phyloP scores from a whole-genome alignment of 2,113 vertebrate genomes.

The Brachionichthys hirsutus region DNA sequence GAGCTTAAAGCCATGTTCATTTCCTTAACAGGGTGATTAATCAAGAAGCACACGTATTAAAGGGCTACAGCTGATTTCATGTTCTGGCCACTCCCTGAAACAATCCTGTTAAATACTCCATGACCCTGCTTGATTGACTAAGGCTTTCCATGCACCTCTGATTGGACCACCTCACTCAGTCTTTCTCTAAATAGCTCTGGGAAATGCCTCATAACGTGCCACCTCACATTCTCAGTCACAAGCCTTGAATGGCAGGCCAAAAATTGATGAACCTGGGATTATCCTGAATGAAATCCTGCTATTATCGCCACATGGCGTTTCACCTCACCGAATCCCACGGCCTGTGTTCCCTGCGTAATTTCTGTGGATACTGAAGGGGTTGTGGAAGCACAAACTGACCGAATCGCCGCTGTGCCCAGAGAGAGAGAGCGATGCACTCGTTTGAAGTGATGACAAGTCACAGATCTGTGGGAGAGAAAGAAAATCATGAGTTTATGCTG shows the following conservation, averaged over 20 bases:
- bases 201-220: constrained; percentile 34
- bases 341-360: constrained; percentile 42
- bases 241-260: background rate
- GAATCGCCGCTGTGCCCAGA: constrained; percentile 45
- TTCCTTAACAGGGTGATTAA: constrained; percentile 72
- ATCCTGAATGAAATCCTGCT: constrained; percentile 19
- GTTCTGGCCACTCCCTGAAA: constrained; percentile 37
- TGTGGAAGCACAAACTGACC: constrained; percentile 54
- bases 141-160: constrained; percentile 46
- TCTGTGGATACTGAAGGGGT: constrained; percentile 20
- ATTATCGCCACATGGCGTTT: constrained; percentile 41
- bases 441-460: constrained; percentile 70
- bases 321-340: constrained; percentile 64
- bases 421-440: too few relatives aligned
- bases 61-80: constrained; percentile 35
- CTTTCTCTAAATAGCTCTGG: constrained; percentile 26
- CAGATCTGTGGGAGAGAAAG: constrained; percentile 67
- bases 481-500: constrained; percentile 76
- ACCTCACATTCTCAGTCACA: constrained; percentile 10
- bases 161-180: constrained; percentile 40
- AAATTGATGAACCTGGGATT: constrained; percentile 31
- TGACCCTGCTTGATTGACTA: constrained; percentile 46
- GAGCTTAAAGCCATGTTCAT: constrained; percentile 73
- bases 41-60: constrained; percentile 48
- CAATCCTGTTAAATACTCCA: constrained; percentile 44